Conservation (phyloP, 2,113 vertebrate genomes). For the Aythya baeri region DNA sequence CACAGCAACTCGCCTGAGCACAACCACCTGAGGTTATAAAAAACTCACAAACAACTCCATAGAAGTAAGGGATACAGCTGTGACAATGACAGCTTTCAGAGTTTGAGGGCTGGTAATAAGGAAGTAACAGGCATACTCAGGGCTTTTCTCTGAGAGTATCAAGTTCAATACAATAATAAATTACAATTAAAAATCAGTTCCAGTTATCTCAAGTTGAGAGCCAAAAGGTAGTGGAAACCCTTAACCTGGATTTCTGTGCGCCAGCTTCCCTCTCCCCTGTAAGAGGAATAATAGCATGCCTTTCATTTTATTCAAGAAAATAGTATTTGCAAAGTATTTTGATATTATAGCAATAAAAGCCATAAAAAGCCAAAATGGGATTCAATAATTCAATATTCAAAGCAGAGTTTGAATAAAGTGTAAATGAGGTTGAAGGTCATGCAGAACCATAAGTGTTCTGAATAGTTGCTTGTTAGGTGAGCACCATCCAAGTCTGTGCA, state of each 20-base stretch:
- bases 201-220: neutral
- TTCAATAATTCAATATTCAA: neutral
- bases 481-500: neutral
- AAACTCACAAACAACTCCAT: neutral
- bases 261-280: neutral
- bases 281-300: neutral
- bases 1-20: neutral
- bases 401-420: slow-evolving; percentile 23
- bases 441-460: neutral
- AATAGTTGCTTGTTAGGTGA: neutral
- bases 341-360: neutral
- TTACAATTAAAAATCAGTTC: neutral
- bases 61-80: neutral
- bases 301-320: neutral
- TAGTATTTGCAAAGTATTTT: neutral
- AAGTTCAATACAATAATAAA: neutral
- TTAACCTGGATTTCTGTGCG: neutral
- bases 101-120: neutral
- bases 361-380: neutral
- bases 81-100: neutral
- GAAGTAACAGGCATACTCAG: neutral
- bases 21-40: neutral
- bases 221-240: neutral
- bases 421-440: neutral
- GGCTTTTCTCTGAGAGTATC: neutral